Conservation (phyloP, 2,113 vertebrate genomes). For the Spea bombifrons region DNA sequence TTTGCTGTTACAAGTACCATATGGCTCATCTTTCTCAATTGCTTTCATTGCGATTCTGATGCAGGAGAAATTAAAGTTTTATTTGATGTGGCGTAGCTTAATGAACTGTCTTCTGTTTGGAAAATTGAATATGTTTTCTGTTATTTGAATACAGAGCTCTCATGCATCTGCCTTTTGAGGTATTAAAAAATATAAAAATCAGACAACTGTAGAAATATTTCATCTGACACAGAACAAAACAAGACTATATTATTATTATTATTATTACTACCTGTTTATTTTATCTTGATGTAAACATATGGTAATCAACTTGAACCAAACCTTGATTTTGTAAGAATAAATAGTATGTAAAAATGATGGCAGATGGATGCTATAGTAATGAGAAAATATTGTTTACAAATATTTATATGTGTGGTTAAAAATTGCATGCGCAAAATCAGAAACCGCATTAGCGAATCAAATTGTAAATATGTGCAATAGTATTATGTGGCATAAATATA, state of each 20-base stretch:
- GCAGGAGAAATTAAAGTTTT: constrained; percentile 84
- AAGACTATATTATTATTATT: not conserved
- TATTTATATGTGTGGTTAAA: not conserved
- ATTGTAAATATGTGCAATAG: too few relatives aligned
- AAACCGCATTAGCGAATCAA: too few relatives aligned
- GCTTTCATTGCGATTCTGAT: constrained; percentile 83
- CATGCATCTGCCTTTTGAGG: constrained; percentile 67
- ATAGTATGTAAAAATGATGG: not conserved
- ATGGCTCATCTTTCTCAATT: constrained; percentile 84
- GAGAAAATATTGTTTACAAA: not conserved
- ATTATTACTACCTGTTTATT: too few relatives aligned
- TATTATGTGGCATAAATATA: too few relatives aligned
- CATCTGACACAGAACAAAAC: not conserved
- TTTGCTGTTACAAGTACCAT: constrained; percentile 85
- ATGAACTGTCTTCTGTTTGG: constrained; percentile 86
- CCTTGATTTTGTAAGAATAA: not conserved
- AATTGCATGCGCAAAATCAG: too few relatives aligned
- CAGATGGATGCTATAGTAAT: not conserved
- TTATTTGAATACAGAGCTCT: constrained; percentile 81
- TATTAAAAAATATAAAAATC: constrained; percentile 2
- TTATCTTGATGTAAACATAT: too few relatives aligned
- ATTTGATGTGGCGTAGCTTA: constrained; percentile 85
- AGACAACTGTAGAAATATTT: not conserved
- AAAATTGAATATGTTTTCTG: constrained; percentile 86
- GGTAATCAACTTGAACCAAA: too few relatives aligned